Percentiles rank a stretch among this genome's conserved stretches.
phyloP scores from a whole-genome alignment of 2,888 invertebrate species.

The Rhyacophila evoluta region DNA sequence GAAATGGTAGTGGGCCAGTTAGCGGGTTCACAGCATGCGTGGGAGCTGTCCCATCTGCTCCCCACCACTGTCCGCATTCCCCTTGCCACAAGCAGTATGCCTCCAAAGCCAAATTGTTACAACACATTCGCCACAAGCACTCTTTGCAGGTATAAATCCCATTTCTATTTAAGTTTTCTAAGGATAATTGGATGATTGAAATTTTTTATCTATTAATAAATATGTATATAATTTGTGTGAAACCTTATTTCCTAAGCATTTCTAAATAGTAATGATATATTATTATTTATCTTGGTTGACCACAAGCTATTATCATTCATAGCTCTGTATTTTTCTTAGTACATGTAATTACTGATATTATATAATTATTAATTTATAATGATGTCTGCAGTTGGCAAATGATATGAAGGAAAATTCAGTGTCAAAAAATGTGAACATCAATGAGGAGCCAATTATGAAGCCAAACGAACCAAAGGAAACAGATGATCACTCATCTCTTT shows the following conservation, averaged over 20 bases:
- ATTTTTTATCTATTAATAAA: too few species aligned
- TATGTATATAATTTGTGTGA: too few species aligned
- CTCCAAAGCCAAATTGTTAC: slow-evolving; percentile 79
- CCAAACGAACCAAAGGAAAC: not conserved
- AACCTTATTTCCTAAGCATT: too few species aligned
- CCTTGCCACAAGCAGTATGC: slow-evolving; percentile 92
- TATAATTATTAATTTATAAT: too few species aligned
- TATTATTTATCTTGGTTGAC: too few species aligned
- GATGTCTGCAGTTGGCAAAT: not conserved
- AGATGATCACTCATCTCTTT: not conserved
- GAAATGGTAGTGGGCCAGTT: slow-evolving; percentile 33
- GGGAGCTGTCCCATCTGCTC: slow-evolving; percentile 78
- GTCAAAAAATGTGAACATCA: not conserved
- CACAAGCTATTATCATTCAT: too few species aligned
- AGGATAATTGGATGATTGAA: too few species aligned
- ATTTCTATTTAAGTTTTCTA: too few species aligned
- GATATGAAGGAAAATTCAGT: not conserved
- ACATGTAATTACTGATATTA: too few species aligned
- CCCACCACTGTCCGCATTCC: slow-evolving; percentile 75
- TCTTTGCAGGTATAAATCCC: slow-evolving; percentile 58
- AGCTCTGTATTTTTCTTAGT: too few species aligned
- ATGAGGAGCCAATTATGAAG: not conserved
- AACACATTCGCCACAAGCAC: slow-evolving; percentile 77
- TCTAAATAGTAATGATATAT: too few species aligned
- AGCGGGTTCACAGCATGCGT: slow-evolving; percentile 60